These are phyloP conservation scores for Pelochelys cantorii DNA, from an alignment of 2,797 vertebrate genomes.

Conservation along the genomic window DNA sequence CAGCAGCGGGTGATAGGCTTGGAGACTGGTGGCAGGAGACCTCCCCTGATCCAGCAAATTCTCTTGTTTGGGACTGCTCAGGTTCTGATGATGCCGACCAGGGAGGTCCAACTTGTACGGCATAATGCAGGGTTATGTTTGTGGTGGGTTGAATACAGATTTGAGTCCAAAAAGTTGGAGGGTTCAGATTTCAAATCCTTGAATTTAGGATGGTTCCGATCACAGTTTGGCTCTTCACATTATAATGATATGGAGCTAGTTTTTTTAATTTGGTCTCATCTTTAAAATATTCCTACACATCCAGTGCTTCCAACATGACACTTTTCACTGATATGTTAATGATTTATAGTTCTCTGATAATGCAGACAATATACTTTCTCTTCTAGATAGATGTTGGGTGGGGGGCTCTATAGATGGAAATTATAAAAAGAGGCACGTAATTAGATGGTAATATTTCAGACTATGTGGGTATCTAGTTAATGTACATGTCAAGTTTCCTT, in stretches of 20 bases:
- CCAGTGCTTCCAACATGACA: not conserved
- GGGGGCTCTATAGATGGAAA: not conserved
- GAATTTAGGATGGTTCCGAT: not conserved
- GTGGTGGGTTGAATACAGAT: not conserved
- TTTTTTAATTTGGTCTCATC: not conserved
- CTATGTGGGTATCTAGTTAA: not conserved
- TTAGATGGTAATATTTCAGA: not conserved
- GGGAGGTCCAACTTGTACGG: not conserved
- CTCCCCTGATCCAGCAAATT: no score
- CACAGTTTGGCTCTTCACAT: not conserved
- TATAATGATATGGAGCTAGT: not conserved
- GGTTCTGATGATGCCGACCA: no score
- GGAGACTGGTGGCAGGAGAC: no score
- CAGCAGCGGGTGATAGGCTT: no score
- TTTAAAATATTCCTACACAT: not conserved
- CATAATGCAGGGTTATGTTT: not conserved
- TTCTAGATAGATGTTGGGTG: not conserved
- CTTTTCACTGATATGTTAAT: not conserved
- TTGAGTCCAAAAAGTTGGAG: not conserved
- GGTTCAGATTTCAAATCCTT: fast-evolving
- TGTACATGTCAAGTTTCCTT: not conserved
- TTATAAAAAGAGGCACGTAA: not conserved
- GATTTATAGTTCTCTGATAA: not conserved
- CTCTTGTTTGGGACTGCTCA: no score
- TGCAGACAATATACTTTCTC: not conserved